phyloP scores from a whole-genome alignment of 2,888 invertebrate species.

The Drosophila cognata region DNA sequence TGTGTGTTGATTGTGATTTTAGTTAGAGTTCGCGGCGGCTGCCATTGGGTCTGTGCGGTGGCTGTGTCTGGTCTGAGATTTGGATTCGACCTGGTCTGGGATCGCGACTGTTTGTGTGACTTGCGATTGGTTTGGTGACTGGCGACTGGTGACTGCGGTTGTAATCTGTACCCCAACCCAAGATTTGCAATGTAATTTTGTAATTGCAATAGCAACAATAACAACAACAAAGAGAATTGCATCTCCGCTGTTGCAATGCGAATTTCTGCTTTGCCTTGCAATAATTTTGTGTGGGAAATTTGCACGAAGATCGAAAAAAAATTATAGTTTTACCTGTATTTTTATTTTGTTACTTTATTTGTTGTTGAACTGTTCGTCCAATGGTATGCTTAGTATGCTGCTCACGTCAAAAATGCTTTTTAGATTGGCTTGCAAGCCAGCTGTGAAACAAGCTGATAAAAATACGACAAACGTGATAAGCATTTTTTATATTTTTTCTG shows the following conservation, averaged over 20 bases:
- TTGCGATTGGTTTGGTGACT: slow-evolving; percentile 25
- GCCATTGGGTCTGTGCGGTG: slow-evolving; percentile 42
- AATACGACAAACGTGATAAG: slow-evolving; percentile 14
- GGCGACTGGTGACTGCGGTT: slow-evolving; percentile 53
- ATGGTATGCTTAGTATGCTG: slow-evolving; percentile 16
- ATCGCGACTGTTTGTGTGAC: slow-evolving; percentile 37
- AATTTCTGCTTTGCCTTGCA: slow-evolving; percentile 33
- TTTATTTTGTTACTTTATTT: neutral
- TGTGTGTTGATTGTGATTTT: slow-evolving; percentile 49
- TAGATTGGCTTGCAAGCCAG: neutral
- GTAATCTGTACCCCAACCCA: slow-evolving; percentile 64
- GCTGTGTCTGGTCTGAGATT: slow-evolving; percentile 19
- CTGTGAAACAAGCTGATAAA: slow-evolving; percentile 13
- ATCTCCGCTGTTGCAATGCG: slow-evolving; percentile 27
- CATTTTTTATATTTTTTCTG: slow-evolving; percentile 1
- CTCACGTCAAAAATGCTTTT: slow-evolving; percentile 10
- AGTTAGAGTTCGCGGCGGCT: slow-evolving; percentile 59
- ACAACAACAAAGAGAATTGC: slow-evolving; percentile 52
- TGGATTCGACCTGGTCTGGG: slow-evolving; percentile 44
- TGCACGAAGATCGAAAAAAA: slow-evolving; percentile 10
- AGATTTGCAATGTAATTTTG: slow-evolving; percentile 73
- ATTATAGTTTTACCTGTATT: neutral
- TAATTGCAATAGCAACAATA: slow-evolving; percentile 60
- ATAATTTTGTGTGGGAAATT: slow-evolving; percentile 62
- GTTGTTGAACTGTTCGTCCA: slow-evolving; percentile 30